Conservation (phyloP, 2,888 invertebrate genomes). For the Phyllotreta cruciferae region DNA sequence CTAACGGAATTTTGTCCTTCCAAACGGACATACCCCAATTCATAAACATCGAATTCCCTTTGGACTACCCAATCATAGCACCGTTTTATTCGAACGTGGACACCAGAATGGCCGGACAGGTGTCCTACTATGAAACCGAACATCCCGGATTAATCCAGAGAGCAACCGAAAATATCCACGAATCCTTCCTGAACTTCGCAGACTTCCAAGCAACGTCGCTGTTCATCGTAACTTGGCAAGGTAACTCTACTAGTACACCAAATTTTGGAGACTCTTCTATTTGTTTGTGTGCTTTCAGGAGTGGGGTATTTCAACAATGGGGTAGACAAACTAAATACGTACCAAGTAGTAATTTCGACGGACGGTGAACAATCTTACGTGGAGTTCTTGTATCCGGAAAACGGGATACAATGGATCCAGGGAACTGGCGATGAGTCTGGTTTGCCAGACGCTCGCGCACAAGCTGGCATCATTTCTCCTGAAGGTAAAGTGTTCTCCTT, state of each 20-base stretch:
- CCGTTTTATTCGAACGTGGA: conserved; percentile 93
- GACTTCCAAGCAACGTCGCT: conserved; percentile 80
- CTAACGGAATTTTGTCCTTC: conserved; percentile 89
- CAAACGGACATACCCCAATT: conserved; percentile 86
- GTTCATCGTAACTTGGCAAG: conserved; percentile 88
- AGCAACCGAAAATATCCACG: conserved; percentile 75
- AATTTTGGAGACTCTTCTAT: conserved; percentile 5
- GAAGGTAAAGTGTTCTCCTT: conserved; percentile 79
- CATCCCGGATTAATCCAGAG: conserved; percentile 68
- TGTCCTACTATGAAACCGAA: conserved; percentile 76
- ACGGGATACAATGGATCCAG: conserved; percentile 92
- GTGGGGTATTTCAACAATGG: conserved; percentile 79
- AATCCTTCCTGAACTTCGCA: conserved; percentile 73
- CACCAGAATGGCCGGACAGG: conserved; percentile 73
- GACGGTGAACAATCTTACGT: conserved; percentile 84
- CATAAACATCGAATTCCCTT: conserved; percentile 86
- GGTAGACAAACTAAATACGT: conserved; percentile 82
- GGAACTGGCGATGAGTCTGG: conserved; percentile 78
- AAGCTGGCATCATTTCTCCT: conserved; percentile 89
- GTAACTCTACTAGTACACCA: conserved; percentile 31
- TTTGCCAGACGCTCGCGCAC: conserved; percentile 88
- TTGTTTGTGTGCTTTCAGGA: conserved; percentile 54
- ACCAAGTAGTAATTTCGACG: conserved; percentile 78
- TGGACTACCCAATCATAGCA: conserved; percentile 88
- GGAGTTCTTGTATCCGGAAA: conserved; percentile 85